Evolutionary conservation across 1,140 invertebrate species (phyloP).

Genomic region (Zaprionus gabonicus): DNA sequence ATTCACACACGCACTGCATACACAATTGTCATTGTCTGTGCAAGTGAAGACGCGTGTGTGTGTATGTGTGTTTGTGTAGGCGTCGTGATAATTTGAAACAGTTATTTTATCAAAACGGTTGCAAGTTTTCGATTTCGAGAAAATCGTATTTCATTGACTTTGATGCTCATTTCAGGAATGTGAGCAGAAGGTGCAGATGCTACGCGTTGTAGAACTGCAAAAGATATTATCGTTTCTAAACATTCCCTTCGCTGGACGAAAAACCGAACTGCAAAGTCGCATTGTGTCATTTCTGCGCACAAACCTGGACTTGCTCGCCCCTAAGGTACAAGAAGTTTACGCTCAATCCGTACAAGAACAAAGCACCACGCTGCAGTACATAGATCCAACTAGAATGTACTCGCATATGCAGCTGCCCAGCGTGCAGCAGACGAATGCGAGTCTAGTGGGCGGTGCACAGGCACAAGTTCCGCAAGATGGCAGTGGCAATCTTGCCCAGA

Average conservation of each 20-base stretch:
- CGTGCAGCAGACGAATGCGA: constrained; percentile 72
- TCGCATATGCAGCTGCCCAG: constrained; percentile 81
- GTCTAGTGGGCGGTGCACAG: constrained; percentile 63
- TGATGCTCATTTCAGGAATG: constrained; percentile 82
- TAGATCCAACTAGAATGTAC: constrained; percentile 77
- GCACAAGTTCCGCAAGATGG: constrained; percentile 60
- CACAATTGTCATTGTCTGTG: constrained; percentile 37
- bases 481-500: constrained; percentile 50
- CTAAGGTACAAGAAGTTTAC: constrained; percentile 94
- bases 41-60: constrained; percentile 14
- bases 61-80: constrained; percentile 9
- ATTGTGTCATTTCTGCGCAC: constrained; percentile 91
- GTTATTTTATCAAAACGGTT: constrained; percentile 14
- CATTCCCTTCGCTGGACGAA: constrained; percentile 94
- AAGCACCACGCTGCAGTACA: constrained; percentile 77
- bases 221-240: constrained; percentile 92
- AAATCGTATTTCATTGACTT: neutral
- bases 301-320: constrained; percentile 89
- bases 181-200: constrained; percentile 92
- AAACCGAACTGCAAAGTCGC: constrained; percentile 92
- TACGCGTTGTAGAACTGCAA: constrained; percentile 93
- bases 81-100: constrained; percentile 47
- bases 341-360: constrained; percentile 84
- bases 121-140: neutral
- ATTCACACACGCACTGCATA: constrained; percentile 44